Conservation (phyloP, 2,888 invertebrate species). For the Xylophagus ater region DNA sequence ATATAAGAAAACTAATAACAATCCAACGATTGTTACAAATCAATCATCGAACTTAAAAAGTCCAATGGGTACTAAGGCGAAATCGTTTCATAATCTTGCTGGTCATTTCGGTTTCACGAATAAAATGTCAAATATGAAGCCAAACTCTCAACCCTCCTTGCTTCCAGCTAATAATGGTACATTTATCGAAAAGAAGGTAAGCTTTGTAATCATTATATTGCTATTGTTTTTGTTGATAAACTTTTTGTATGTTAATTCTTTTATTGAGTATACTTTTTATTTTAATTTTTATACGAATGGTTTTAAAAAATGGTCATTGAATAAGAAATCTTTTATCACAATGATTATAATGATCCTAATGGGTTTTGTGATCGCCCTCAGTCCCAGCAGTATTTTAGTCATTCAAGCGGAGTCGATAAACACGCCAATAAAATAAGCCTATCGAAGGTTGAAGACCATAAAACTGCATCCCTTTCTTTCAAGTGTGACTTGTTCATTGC, state of each 20-base stretch:
- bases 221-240: not conserved
- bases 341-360: too few species aligned
- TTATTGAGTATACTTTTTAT: slow-evolving; percentile 1
- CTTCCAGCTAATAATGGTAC: slow-evolving; percentile 16
- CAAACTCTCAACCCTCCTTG: slow-evolving; percentile 21
- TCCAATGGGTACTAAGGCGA: slow-evolving; percentile 38
- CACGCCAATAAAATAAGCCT: too few species aligned
- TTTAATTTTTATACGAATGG: too few species aligned
- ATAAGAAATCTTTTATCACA: not conserved
- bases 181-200: slow-evolving; percentile 22
- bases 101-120: slow-evolving; percentile 23
- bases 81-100: slow-evolving; percentile 37
- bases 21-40: not conserved
- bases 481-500: too few species aligned
- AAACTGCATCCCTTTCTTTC: too few species aligned
- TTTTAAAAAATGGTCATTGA: too few species aligned
- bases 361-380: too few species aligned
- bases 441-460: too few species aligned
- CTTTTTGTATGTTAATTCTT: not conserved
- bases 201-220: slow-evolving; percentile 1
- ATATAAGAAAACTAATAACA: slow-evolving; percentile 4
- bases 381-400: too few species aligned
- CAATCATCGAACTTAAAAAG: slow-evolving; percentile 24
- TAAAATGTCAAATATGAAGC: slow-evolving; percentile 17
- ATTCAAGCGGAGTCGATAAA: too few species aligned